Evolutionary conservation across 2,888 invertebrate genomes (phyloP).

Genomic region (Chrysina gloriosa): DNA sequence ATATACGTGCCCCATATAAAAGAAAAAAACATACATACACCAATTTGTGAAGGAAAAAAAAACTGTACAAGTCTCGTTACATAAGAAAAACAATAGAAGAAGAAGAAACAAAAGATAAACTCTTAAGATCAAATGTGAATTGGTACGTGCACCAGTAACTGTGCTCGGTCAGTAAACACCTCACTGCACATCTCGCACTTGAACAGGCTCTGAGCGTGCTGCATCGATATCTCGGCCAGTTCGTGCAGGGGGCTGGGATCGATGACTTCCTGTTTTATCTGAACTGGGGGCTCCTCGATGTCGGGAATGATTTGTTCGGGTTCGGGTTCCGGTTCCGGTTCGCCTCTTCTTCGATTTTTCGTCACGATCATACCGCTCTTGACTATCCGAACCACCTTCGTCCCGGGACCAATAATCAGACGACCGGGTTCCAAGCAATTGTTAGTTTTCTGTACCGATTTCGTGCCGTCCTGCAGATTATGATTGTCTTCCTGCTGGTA

Average conservation of each 20-base stretch:
- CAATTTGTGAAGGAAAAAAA: neutral
- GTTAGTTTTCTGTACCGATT: slow-evolving; percentile 42
- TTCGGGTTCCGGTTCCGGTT: slow-evolving; percentile 51
- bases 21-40: slow-evolving; percentile 19
- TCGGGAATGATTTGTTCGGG: slow-evolving; percentile 56
- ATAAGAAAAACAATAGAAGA: slow-evolving; percentile 21
- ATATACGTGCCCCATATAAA: too few species aligned
- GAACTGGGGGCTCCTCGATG: slow-evolving; percentile 62
- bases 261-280: slow-evolving; percentile 58
- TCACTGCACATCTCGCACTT: slow-evolving; percentile 87
- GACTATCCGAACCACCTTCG: slow-evolving; percentile 61
- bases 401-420: slow-evolving; percentile 62
- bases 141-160: slow-evolving; percentile 81
- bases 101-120: slow-evolving; percentile 22
- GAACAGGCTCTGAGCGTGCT: slow-evolving; percentile 67
- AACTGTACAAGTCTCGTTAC: slow-evolving; percentile 22
- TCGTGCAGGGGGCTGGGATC: slow-evolving; percentile 67
- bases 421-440: slow-evolving; percentile 59
- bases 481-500: slow-evolving; percentile 16
- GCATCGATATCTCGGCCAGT: slow-evolving; percentile 67
- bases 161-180: slow-evolving; percentile 79
- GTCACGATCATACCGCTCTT: slow-evolving; percentile 64
- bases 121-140: slow-evolving; percentile 79
- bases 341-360: slow-evolving; percentile 56
- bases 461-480: too few species aligned